These are phyloP conservation scores for Ectemnius cavifrons DNA, from an alignment of 2,888 invertebrate species.

Conservation along the genomic window DNA sequence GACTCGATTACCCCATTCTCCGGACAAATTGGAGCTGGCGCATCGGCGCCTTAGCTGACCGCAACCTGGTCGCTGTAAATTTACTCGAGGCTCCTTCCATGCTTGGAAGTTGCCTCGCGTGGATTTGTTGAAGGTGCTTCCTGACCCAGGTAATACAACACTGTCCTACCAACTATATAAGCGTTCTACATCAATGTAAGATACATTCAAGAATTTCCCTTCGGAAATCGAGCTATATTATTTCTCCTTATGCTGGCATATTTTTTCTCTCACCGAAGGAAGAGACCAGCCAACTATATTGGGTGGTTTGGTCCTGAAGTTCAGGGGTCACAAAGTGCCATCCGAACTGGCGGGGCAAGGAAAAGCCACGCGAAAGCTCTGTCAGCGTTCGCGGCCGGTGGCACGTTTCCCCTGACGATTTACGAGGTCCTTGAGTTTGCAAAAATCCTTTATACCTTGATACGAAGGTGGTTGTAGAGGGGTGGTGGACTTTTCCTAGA, in stretches of 20 bases:
- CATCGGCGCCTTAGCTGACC: conserved; percentile 15
- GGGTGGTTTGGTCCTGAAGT: too few relatives aligned
- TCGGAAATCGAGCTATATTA: too few relatives aligned
- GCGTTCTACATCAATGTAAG: too few relatives aligned
- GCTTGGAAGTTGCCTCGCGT: conserved; percentile 15
- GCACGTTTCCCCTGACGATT: conserved; percentile 40
- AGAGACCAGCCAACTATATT: background rate
- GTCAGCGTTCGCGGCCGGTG: conserved; percentile 20
- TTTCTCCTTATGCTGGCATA: background rate
- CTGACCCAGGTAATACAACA: background rate
- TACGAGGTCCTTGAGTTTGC: conserved; percentile 52
- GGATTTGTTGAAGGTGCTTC: conserved; percentile 15
- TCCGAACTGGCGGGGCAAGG: background rate
- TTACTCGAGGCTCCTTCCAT: background rate
- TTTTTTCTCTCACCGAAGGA: background rate
- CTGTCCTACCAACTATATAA: background rate
- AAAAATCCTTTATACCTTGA: conserved; percentile 50
- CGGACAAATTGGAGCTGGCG: conserved; percentile 27
- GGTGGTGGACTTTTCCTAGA: too few relatives aligned
- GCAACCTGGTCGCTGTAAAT: conserved; percentile 16
- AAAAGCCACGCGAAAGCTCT: conserved; percentile 22
- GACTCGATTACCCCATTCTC: conserved; percentile 44
- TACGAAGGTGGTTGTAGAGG: too few relatives aligned
- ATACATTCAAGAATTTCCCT: too few relatives aligned
- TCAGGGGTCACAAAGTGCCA: too few relatives aligned